These are phyloP conservation scores for Tigriopus californicus DNA, from an alignment of 2,888 invertebrate genomes.

Conservation along the genomic window DNA sequence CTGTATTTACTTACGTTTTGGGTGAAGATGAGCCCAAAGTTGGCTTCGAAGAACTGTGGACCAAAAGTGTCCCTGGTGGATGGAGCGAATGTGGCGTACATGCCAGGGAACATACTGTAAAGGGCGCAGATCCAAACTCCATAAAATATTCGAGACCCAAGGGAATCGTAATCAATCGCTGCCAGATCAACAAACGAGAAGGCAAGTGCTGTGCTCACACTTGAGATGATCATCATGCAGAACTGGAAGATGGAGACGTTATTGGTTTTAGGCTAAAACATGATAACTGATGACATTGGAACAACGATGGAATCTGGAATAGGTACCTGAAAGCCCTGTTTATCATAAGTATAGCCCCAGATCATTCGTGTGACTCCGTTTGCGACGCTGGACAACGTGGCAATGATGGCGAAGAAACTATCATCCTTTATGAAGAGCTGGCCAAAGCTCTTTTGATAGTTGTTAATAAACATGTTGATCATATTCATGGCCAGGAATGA, in stretches of 20 bases:
- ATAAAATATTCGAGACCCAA: neutral
- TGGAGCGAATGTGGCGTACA: neutral
- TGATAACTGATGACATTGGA: no score
- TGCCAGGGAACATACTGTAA: neutral
- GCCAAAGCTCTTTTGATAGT: conserved; percentile 4
- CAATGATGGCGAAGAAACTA: neutral
- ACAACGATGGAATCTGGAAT: no score
- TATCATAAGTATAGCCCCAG: conserved; percentile 9
- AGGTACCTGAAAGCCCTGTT: neutral
- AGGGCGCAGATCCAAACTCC: neutral
- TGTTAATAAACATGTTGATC: neutral
- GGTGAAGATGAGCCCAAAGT: neutral
- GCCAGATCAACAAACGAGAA: neutral
- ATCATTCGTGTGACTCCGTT: neutral
- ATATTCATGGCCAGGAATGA: neutral
- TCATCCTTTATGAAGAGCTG: conserved; percentile 5
- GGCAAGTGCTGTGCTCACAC: neutral
- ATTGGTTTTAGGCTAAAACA: neutral
- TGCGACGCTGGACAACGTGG: neutral
- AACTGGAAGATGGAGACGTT: neutral
- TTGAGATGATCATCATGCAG: neutral
- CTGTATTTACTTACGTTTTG: neutral
- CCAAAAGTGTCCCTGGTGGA: neutral
- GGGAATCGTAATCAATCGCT: no score
- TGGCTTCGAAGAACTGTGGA: neutral